Percentiles rank a stretch among this genome's conserved stretches.
Conservation (phyloP, 2,113 vertebrate species). For the Pyxicephalus adspersus region DNA sequence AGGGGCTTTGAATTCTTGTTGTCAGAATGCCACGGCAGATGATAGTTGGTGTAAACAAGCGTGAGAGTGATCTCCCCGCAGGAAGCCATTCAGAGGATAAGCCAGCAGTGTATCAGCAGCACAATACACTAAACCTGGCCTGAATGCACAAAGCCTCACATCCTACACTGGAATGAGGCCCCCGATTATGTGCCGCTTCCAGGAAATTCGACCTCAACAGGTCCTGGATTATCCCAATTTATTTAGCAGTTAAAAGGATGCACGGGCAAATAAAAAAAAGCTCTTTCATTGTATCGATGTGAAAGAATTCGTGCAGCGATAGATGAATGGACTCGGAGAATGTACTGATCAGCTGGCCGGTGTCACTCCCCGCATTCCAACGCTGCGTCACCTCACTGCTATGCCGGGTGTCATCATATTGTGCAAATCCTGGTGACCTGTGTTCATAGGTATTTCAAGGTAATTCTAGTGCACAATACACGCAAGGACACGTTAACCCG, state of each 20-base stretch:
- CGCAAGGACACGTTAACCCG: too few species aligned
- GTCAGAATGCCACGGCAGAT: slow-evolving; percentile 11
- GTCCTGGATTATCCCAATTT: slow-evolving; percentile 29
- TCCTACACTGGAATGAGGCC: slow-evolving; percentile 16
- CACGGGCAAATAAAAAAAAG: not conserved
- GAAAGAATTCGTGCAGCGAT: not conserved
- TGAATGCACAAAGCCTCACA: slow-evolving; percentile 16
- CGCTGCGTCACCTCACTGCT: slow-evolving; percentile 19
- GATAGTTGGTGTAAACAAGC: not conserved
- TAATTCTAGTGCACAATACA: not conserved
- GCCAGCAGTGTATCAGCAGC: not conserved
- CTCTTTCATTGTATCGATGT: slow-evolving; percentile 20
- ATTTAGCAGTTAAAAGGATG: slow-evolving; percentile 2
- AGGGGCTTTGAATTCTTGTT: not conserved
- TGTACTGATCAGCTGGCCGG: slow-evolving; percentile 1
- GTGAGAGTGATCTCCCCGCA: slow-evolving; percentile 31
- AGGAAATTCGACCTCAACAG: slow-evolving; percentile 44
- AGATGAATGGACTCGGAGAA: slow-evolving; percentile 32
- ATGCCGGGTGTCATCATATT: slow-evolving; percentile 41
- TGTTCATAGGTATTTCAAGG: slow-evolving; percentile 6
- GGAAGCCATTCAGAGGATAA: slow-evolving; percentile 23
- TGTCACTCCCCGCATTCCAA: not conserved
- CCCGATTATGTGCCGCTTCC: slow-evolving; percentile 38
- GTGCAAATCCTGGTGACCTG: not conserved
- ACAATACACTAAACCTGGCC: slow-evolving; percentile 34